Evolutionary conservation across 1,140 invertebrate species (phyloP).

Genomic region (Drosophila guanche): DNA sequence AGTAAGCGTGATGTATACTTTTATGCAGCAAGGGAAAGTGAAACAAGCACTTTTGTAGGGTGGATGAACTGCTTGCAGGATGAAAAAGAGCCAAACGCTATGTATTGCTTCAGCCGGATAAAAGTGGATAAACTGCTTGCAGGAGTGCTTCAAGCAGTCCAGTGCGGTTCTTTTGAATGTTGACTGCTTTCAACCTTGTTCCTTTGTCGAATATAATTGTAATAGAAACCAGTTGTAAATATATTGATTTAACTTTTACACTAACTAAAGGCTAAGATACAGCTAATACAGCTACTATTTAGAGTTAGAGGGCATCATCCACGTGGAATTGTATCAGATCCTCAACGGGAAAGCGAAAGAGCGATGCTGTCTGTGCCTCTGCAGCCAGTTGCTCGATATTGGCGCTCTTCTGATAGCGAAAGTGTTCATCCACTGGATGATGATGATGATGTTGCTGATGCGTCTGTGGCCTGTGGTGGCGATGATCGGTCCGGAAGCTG

Average conservation of each 20-base stretch:
- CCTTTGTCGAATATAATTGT: too few species aligned
- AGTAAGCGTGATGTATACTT: conserved; percentile 14
- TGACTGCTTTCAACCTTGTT: too few species aligned
- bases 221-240: too few species aligned
- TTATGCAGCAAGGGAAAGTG: not conserved
- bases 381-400: conserved; percentile 74
- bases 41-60: not conserved
- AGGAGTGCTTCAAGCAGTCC: too few species aligned
- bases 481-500: conserved; percentile 31
- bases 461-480: conserved; percentile 13
- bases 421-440: conserved; percentile 42
- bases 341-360: conserved; percentile 79
- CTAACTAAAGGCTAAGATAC: too few species aligned
- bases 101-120: too few species aligned
- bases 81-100: too few species aligned
- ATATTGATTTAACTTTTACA: too few species aligned
- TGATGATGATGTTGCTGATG: too few species aligned
- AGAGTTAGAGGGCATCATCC: conserved; percentile 69
- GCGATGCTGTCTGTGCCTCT: conserved; percentile 75
- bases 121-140: too few species aligned
- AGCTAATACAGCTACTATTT: conserved; percentile 18
- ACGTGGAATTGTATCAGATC: conserved; percentile 82
- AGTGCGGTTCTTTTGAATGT: too few species aligned
- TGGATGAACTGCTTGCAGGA: too few species aligned
- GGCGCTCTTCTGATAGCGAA: conserved; percentile 53